Conservation (phyloP, 2,113 vertebrate species). For the Gracilinanus agilis region DNA sequence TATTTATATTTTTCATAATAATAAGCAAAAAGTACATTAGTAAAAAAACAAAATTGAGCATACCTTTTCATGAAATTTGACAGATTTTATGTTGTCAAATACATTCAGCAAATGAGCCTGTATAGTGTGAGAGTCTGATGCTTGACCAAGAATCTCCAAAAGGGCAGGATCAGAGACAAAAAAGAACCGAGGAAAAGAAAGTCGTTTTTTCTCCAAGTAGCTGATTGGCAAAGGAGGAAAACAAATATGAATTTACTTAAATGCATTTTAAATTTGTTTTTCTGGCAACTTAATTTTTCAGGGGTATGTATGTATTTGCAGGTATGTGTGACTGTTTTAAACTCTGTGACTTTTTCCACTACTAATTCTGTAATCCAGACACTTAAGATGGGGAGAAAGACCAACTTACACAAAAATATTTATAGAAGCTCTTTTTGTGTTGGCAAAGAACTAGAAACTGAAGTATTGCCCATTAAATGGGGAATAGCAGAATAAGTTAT, state of each 20-base stretch:
- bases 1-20: not conserved
- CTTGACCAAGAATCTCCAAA: constrained; percentile 97
- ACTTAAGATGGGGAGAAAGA: not conserved
- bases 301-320: not conserved
- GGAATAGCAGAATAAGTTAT: too few species aligned
- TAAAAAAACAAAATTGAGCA: not conserved
- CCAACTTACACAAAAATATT: not conserved
- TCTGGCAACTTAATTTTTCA: not conserved
- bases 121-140: constrained; percentile 96
- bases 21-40: not conserved
- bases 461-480: too few species aligned
- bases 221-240: constrained; percentile 78
- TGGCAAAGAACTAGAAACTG: too few species aligned
- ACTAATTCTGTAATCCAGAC: too few species aligned
- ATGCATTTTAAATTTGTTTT: not conserved
- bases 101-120: constrained; percentile 96
- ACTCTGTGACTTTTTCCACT: not conserved
- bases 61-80: constrained; percentile 95
- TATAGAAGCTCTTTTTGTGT: too few species aligned
- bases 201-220: constrained; percentile 96
- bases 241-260: not conserved
- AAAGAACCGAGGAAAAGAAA: constrained; percentile 97
- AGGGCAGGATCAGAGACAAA: constrained; percentile 97
- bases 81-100: constrained; percentile 96
- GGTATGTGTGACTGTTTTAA: not conserved